A percentile compares a stretch with the other conserved stretches of the same genome.
Conservation (phyloP, 1,140 invertebrate species). For the Zaprionus kolodkinae region DNA sequence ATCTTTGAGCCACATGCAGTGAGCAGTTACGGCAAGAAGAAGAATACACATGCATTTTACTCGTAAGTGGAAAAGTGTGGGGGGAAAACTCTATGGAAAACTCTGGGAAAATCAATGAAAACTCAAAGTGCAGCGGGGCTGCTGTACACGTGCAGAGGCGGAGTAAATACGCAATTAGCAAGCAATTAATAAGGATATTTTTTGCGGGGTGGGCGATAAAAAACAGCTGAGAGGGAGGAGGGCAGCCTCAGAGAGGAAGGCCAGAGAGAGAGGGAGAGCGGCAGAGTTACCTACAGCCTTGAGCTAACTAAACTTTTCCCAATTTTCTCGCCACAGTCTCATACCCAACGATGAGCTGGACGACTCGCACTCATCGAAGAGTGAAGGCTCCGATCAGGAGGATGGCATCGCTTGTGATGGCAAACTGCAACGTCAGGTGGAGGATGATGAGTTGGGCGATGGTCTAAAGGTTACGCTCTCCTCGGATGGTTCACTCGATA, state of each 20-base stretch:
- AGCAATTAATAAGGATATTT: neutral
- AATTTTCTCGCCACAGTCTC: slow-evolving; percentile 40
- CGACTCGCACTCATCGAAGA: slow-evolving; percentile 91
- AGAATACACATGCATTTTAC: slow-evolving; percentile 87
- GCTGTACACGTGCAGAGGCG: slow-evolving; percentile 1
- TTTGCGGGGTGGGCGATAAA: neutral
- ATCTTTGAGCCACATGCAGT: slow-evolving; percentile 88
- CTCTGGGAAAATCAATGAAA: neutral
- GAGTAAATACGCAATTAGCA: slow-evolving; percentile 6
- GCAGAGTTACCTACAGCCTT: neutral
- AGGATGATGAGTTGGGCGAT: slow-evolving; percentile 84
- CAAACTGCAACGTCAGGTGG: slow-evolving; percentile 67
- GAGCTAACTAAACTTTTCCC: slow-evolving; percentile 5
- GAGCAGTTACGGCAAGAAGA: slow-evolving; percentile 88
- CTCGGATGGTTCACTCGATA: slow-evolving; percentile 72
- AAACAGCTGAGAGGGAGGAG: slow-evolving; percentile 1
- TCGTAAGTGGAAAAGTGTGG: slow-evolving; percentile 86
- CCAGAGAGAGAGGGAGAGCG: neutral
- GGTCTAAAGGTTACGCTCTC: slow-evolving; percentile 76
- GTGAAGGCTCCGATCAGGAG: slow-evolving; percentile 86
- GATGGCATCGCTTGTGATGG: slow-evolving; percentile 52
- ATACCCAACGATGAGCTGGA: slow-evolving; percentile 85
- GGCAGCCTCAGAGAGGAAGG: neutral
- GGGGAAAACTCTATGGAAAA: no score
- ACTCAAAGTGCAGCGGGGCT: neutral